Evolutionary conservation across 2,888 invertebrate genomes (phyloP), one percentile per base, ranked within the genome.

Genomic region (Plebejus anna): DNA sequence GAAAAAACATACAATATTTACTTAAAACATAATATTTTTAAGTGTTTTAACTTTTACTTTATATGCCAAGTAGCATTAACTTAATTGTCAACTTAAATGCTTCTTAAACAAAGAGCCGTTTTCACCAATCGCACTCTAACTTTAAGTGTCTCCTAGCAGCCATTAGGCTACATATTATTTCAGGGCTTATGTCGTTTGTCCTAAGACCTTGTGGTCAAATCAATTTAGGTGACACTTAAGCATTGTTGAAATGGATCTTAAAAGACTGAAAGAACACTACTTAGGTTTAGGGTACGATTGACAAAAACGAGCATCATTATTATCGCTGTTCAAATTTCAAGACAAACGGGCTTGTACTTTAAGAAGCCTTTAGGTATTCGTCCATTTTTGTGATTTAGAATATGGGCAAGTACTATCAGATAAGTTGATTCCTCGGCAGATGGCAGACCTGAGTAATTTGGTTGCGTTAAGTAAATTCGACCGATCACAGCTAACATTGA

Each of bases 1-100:
- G 32, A 66, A 66, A 66, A 32, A 76, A 38, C 28, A 66, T 11
- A 32, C 32, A 59, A 28, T 28, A 66, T 66, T 66, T 66, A 66
- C 32, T 66, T 66, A 4, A 66, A 66, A 32, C 16, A 66, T 16
- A 32, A 36, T 13, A 16, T n/a, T 59, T 22, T n/a, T 6, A 22
- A 28, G 61, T 28, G 28, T 61, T 28, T 22, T 61, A 61, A 61
- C 11, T 59, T 55, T 4, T 47, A 47, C 2, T 16, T 55, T 55
- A 4, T 16, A 16, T 16, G 16, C 16, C 55, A 22, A 59, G 7
- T 59, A 9, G 22, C 2, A 59, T 59, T 59, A 3, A n/a, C 22
- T 22, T n/a, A 6, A 59, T 5, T 1, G 3, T 22, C 22, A 22
- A 22, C 55, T 22, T 7, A 59, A 59, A 59, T 22, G n/a, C 57